Percentiles rank a stretch among this genome's conserved stretches.
Conservation (phyloP, 2,113 vertebrate genomes). For the Bothrops jararaca region DNA sequence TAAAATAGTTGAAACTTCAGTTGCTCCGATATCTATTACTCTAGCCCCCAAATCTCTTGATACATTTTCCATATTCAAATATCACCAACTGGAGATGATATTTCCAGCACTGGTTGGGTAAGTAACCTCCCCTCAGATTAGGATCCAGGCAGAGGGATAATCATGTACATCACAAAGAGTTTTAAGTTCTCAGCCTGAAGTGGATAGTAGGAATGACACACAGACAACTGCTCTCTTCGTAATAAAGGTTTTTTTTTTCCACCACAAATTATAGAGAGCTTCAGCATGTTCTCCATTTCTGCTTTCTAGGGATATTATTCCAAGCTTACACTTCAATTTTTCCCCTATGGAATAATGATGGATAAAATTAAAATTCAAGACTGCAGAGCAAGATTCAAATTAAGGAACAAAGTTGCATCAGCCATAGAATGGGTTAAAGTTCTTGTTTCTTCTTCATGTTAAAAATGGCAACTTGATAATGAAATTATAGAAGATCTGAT, state of each 20-base stretch:
- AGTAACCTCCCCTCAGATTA: slow-evolving; percentile 10
- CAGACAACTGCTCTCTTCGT: neutral
- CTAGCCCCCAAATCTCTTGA: neutral
- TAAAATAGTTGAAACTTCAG: neutral
- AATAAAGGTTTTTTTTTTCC: neutral
- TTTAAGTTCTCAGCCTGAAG: neutral
- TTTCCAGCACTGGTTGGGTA: slow-evolving; percentile 3
- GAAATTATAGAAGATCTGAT: neutral
- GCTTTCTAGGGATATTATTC: neutral
- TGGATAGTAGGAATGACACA: neutral
- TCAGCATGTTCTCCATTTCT: neutral
- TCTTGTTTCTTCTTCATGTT: neutral
- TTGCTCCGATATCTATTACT: neutral
- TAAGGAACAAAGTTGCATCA: neutral
- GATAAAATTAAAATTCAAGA: neutral
- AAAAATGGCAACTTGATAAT: neutral
- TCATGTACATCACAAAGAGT: neutral
- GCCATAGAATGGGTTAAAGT: neutral
- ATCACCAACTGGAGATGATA: slow-evolving; percentile 3
- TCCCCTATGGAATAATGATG: neutral
- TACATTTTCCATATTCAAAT: neutral
- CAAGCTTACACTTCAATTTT: neutral
- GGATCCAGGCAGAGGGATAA: neutral
- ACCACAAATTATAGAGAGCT: neutral
- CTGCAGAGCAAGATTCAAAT: neutral